phyloP scores from a whole-genome alignment of 2,113 vertebrate genomes.

The Alectura lathami region DNA sequence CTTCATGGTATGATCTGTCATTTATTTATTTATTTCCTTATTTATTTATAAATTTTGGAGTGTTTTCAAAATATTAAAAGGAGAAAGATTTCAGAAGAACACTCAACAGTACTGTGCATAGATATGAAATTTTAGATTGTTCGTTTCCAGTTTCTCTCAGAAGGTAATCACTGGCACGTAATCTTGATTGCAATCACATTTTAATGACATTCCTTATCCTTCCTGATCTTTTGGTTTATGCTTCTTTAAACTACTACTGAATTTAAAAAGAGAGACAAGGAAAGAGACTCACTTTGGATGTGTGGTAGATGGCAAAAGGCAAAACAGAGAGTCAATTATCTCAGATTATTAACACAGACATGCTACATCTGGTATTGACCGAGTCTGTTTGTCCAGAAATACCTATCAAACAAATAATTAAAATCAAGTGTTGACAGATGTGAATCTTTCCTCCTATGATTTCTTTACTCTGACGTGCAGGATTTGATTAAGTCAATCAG shows the following conservation, averaged over 20 bases:
- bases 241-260: constrained; percentile 14
- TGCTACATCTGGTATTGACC: constrained; percentile 63
- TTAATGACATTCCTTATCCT: constrained; percentile 44
- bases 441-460: constrained; percentile 17
- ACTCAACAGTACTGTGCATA: not conserved
- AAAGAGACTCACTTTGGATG: constrained; percentile 15
- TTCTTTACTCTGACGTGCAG: constrained; percentile 13
- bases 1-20: not conserved
- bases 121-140: not conserved
- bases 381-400: constrained; percentile 74
- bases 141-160: constrained; percentile 23
- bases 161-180: not conserved
- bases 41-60: not conserved
- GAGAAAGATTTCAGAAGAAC: not conserved
- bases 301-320: constrained; percentile 66
- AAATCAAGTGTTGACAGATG: constrained; percentile 65
- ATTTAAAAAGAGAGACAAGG: not conserved
- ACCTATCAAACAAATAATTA: constrained; percentile 73
- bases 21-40: not conserved
- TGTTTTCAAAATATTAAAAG: not conserved
- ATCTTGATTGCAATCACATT: constrained; percentile 39
- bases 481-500: constrained; percentile 12
- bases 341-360: constrained; percentile 73
- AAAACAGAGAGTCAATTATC: constrained; percentile 72
- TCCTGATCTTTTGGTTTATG: constrained; percentile 47